A percentile compares a stretch with the other conserved stretches of the same genome.
Evolutionary conservation across 2,797 vertebrate species (phyloP).

Genomic region (Threskiornis aethiopicus): DNA sequence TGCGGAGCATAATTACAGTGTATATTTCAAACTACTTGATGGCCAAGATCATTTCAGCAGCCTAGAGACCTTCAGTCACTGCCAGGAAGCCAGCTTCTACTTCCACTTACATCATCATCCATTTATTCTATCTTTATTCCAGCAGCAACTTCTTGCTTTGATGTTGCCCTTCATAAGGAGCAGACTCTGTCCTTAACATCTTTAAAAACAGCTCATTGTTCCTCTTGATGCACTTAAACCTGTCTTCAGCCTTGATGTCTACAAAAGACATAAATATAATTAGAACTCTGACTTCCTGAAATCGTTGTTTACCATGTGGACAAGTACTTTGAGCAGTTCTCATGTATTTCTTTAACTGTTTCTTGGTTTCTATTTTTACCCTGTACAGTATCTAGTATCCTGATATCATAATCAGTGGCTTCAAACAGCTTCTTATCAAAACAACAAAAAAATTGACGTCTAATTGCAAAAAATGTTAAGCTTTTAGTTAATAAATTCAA

Average conservation of each 20-base stretch:
- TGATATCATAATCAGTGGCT: not conserved
- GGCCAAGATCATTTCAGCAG: not conserved
- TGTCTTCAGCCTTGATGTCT: not conserved
- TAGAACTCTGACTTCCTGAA: not conserved
- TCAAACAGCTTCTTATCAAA: not conserved
- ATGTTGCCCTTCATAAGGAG: not conserved
- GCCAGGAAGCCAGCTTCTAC: not conserved
- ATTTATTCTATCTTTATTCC: not conserved
- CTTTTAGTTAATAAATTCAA: not conserved
- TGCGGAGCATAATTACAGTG: not conserved
- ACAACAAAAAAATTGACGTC: not conserved
- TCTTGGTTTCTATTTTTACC: not conserved
- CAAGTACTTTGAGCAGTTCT: not conserved
- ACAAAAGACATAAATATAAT: not conserved
- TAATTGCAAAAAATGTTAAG: not conserved
- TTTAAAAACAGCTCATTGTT: not conserved
- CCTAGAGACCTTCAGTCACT: not conserved
- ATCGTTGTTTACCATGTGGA: not conserved
- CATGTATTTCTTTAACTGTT: not conserved
- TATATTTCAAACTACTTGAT: not conserved
- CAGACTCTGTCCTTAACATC: not conserved
- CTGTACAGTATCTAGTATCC: not conserved
- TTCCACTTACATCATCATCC: not conserved
- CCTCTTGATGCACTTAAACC: not conserved
- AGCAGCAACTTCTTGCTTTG: not conserved